Base-by-base conservation (phyloP, 2,888 invertebrate genomes). In the Himalopsyche kuldschensis region DNA sequence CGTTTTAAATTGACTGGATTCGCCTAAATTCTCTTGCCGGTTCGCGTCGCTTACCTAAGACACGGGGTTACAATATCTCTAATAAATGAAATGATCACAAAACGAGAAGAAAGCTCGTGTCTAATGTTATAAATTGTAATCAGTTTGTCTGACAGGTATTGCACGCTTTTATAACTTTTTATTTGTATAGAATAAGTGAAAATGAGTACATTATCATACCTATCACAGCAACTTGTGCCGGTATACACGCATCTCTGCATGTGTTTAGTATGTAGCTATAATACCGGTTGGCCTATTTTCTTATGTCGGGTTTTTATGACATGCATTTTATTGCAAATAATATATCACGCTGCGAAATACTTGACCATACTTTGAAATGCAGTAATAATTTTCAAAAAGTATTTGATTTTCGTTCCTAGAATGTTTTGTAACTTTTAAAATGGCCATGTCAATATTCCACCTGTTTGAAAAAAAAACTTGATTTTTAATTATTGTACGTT, bases 111-210 rank as follows among this genome's bases (percentile, higher is more conserved):
- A 84, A 84, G 81, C 81, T 84, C 75, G n/a, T 84, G 30, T 35
- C 78, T 41, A 24, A 77, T 41, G 81, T 84, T 84, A 79, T 81
- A 81, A 32, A 32, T 69, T 75, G 75, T 80, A 75, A 79, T 79
- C 79, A 24, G 81, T 78, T 81, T 75, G 63, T 78, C 82, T 81
- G 81, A 84, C 82, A 46, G 55, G 79, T 82, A 82, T 84, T 84
- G 84, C 81, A 84, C 78, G 82, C 82, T 82, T 79, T 80, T 80
- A 63, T 80, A 79, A 78, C 75, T 81, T 75, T 24, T 82, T 82
- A 79, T 81, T 75, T 24, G 79, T 82, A 79, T 82, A 78, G 20
- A 76, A 69, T 30, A 69, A 69, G 69, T 69, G 69, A 69, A 69
- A 69, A 69, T 69, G 69, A 69, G 69, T 30, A 55, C 20, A 24